Base-by-base conservation (phyloP, 2,113 vertebrate genomes). In the Dasyurus viverrinus region DNA sequence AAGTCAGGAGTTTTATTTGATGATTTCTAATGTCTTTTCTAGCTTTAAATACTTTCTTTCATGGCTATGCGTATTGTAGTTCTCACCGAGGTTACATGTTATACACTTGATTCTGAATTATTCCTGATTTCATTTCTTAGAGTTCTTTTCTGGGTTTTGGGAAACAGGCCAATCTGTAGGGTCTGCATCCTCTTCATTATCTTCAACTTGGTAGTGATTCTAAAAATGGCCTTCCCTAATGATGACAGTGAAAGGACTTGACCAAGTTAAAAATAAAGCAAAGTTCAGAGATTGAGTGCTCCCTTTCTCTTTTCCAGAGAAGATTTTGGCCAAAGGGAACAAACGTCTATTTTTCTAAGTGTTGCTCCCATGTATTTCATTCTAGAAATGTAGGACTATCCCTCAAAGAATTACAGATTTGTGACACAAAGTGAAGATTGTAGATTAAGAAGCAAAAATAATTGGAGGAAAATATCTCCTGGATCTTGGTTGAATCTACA, bases 401-500 rank as follows among this genome's bases (percentile, higher is more conserved):
- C 53, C 27, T 53, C 57, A 93, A 92, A 30, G 93, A 93, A 25
- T 11, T 84, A n/a, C 48, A 94, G 90, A 94, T 92, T 93, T 24
- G 22, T 57, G 94, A 53, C 19, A 55, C 27, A 92, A 92, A 60
- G 76, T 8, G 95, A 93, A 36, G 76, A 91, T 90, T 46, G 53
- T 68, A 93, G 95, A 96, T 27, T 92, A 90, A 93, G n/a, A 55
- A 90, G 90, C 54, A 53, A 53, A 25, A 76, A 54, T 47, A 57
- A 47, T 48, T 54, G 0, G 47, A 90, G 93, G 91, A 92, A 90
- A 89, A 91, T 22, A 6, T 55, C 52, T 8, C 95, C 93, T 46
- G 96, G 47, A 95, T 93, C 92, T 97, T 94, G 93, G 95, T 95
- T 93, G 90, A 96, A 55, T 27, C 84, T 92, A 94, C 95, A 97